phyloP scores from a whole-genome alignment of 2,113 vertebrate species.

The Neogale vison region DNA sequence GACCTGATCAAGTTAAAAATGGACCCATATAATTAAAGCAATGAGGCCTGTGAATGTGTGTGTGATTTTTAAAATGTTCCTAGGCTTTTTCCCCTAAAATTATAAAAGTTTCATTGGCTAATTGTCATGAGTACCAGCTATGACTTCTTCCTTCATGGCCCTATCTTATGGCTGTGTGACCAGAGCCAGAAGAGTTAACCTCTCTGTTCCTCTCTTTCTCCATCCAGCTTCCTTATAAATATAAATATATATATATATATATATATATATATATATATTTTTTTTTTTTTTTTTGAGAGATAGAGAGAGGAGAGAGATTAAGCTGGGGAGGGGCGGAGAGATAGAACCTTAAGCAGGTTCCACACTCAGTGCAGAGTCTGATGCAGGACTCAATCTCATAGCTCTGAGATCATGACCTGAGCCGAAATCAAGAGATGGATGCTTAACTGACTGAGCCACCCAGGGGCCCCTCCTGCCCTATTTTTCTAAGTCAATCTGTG shows the following conservation, averaged over 20 bases:
- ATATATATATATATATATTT: neutral
- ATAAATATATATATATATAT: no score
- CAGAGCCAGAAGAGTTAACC: neutral
- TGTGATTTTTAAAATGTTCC: neutral
- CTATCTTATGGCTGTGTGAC: neutral
- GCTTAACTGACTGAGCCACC: neutral
- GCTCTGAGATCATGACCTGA: neutral
- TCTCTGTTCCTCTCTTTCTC: neutral
- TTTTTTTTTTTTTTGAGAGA: no score
- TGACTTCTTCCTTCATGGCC: neutral
- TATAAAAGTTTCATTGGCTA: neutral
- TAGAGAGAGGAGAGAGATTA: neutral
- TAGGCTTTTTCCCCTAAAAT: neutral
- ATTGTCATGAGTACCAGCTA: neutral
- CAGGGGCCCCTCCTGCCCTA: neutral
- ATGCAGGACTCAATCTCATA: neutral
- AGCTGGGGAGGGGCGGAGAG: no score
- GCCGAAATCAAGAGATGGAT: neutral
- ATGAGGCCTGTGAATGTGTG: neutral
- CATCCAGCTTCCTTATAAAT: neutral
- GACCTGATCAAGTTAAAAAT: neutral
- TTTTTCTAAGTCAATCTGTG: neutral
- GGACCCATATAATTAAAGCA: neutral
- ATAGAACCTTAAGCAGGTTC: neutral
- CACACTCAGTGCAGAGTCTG: neutral